Conservation (phyloP, 2,113 vertebrate species). For the Nesogale talazaci region DNA sequence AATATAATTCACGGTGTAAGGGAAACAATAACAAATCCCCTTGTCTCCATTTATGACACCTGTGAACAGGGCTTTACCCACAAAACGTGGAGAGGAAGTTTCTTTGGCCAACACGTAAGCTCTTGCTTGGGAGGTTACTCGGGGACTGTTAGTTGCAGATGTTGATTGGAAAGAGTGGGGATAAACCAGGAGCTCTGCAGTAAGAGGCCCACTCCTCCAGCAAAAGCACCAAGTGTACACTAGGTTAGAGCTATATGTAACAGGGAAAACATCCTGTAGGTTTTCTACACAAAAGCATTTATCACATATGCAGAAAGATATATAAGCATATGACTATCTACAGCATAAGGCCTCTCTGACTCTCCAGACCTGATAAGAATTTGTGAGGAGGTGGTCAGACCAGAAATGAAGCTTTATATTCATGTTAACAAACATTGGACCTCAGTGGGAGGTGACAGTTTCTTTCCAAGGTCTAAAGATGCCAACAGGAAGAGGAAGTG, state of each 20-base stretch:
- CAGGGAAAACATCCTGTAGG: accelerated
- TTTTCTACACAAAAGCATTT: not conserved
- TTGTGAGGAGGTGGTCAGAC: not conserved
- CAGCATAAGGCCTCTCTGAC: not conserved
- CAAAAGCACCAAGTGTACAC: not conserved
- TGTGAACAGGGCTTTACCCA: too few species aligned
- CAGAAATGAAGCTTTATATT: not conserved
- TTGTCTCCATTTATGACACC: not conserved
- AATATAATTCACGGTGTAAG: too few species aligned
- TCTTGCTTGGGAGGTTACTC: too few species aligned
- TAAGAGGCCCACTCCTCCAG: too few species aligned
- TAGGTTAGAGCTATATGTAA: not conserved
- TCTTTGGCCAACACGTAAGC: not conserved
- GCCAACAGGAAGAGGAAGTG: not conserved
- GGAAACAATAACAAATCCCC: not conserved
- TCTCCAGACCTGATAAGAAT: too few species aligned
- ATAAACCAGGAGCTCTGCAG: too few species aligned
- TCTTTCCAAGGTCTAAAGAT: not conserved
- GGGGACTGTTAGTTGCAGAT: not conserved
- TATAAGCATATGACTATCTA: not conserved
- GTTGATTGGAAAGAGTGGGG: not conserved
- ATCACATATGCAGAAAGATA: accelerated
- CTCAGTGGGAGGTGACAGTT: not conserved
- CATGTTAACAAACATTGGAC: not conserved
- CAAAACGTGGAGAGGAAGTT: not conserved